Base-by-base conservation (phyloP, 2,888 invertebrate genomes). In the Thyatira batis region DNA sequence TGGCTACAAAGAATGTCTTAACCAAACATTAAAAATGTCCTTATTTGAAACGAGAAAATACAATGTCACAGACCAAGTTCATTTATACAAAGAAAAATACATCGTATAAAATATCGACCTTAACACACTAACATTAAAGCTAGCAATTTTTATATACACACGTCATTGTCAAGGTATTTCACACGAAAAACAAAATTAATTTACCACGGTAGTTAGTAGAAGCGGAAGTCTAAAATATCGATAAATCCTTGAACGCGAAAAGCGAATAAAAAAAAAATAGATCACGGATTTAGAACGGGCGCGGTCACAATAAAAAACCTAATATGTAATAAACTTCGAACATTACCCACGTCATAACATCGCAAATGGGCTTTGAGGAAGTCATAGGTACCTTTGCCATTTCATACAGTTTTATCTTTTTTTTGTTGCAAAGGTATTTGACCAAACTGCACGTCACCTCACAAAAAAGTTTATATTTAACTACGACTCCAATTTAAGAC, bases 81-180 rank as follows among this genome's bases (percentile, higher is more conserved):
- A 54, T 30, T 30, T 28, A 30, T 45, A 51, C 45, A 48, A 48
- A 52, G 28, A 45, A 43, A 61, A 58, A 66, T 62, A 71, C 64
- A 65, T 67, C 60, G 65, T 52, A 53, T 55, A 61, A 67, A 73
- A 21, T 20, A 50, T 57, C 60, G 73, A 51, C 73, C 72, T 74
- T 73, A 72, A 59, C 72, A 71, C 52, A 60, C 52, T 65, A 43
- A 61, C 65, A 72, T 67, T 65, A 57, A 60, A 62, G 51, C 23
- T 51, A 50, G 43, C 45, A 30, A 52, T 50, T 44, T 27, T 48
- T 20, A 39, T 33, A 33, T 20, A 45, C 10, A 45, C 53, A 45
- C 44, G 49, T 56, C 60, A 62, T 60, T 57, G 57, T 49, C 56
- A 56, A 59, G 52, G 51, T 46, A 46, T 48, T 20, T 45, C 21